Evolutionary conservation across 2,113 vertebrate genomes (phyloP), one percentile per base, ranked within the genome.

Genomic region (Psilopsiagon aymara): DNA sequence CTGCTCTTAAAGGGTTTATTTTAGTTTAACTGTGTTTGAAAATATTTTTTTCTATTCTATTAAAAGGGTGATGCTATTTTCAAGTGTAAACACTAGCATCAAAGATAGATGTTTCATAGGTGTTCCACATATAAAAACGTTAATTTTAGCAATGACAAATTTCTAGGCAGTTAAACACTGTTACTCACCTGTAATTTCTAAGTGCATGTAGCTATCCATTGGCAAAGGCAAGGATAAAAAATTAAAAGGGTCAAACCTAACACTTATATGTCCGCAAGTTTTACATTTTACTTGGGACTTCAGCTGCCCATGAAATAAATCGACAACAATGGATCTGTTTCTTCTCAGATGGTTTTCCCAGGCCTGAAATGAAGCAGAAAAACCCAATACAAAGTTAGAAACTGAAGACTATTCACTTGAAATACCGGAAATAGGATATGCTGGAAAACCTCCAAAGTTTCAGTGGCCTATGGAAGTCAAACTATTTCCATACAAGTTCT

Each of bases 171-270:
- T 33, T 52, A 77, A 96, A 89, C 10, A 71, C 9, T 71, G 46
- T 8, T 14, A 97, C 97, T 64, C 87, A 99, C 99, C 99, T 91
- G 99, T 99, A 95, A 99, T 99, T 98, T 99, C 99, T 96, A 99
- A 97, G 90, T 99, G 99, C 99, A 99, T 99, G 95, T 99, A 99
- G 98, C 99, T 99, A 97, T 99, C 99, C 99, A 99, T 99, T 87
- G 99, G 99, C 77, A 99, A 98, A 64, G 99, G 99, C 82, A 99
- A 98, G 23, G 99, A 99, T 81, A 99, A 98, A 98, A 99, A 99
- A 98, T 99, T 99, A 94, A 99, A 99, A 78, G 99, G 99, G 94
- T 99, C 99, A 57, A 99, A 99, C 87, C 99, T 98, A 66, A 99
- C 99, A 75, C 99, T 99, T 97, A 99, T 99, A 97, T 99, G 99